Evolutionary conservation across 2,113 vertebrate species (phyloP), one percentile per base, ranked within the genome.

Genomic region (Tursiops truncatus): DNA sequence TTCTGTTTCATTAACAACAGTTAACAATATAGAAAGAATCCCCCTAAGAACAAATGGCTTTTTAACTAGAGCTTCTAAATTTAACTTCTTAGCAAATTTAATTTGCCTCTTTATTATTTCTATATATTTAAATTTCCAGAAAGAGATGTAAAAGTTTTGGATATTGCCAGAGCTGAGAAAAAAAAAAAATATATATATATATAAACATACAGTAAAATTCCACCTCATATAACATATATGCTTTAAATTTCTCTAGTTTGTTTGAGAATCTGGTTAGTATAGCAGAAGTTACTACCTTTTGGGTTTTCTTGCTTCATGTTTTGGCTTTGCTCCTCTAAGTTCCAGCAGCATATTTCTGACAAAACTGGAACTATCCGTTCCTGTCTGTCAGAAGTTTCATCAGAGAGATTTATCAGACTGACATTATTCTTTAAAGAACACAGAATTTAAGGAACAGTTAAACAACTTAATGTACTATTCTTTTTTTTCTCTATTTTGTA

Each of bases 211-310:
- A 87, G 25, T 70, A 36, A 62, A 94, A 91, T 89, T 26, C 14
- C 7, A 73, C 44, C 26, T 95, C 71, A n/a, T 81, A 82, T 0
- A 3, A 97, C 97, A 88, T 95, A 83, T 36, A 38, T 73, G 38
- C 5, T 20, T 90, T 50, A 90, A 65, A 76, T 76, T 47, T 89
- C n/a, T 62, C n/a, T 44, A 63, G 8, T 87, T 91, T 50, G 33
- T 82, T 89, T 96, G 60, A 50, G 33, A 63, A 81, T 91, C 53
- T 79, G 68, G 73, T 31, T 70, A 94, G 97, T 28, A 91, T 1
- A 90, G n/a, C 44, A 38, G 33, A 96, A 94, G 86, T 79, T 25
- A n/a, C 70, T 98, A 99, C 99, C 99, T 99, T 98, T 99, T 98
- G 74, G 91, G 71, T 68, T 98, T 98, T 81, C 96, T 77, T 94